A percentile compares a stretch with the other conserved stretches of the same genome.
Conservation (phyloP, 2,797 vertebrate species). For the Cygnus olor region DNA sequence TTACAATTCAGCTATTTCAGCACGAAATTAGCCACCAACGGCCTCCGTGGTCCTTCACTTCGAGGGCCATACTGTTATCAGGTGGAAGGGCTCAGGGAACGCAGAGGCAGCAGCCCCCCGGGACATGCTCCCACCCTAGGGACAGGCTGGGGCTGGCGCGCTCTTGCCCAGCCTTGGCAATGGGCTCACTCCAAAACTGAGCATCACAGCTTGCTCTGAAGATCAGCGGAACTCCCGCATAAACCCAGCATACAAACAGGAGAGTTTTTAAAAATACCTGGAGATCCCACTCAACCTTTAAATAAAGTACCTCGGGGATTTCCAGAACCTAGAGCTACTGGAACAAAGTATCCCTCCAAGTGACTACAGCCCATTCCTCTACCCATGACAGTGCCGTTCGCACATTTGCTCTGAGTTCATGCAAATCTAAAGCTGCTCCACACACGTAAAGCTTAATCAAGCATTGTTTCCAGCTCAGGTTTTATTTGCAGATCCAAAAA, state of each 20-base stretch:
- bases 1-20: background rate
- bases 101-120: accelerated
- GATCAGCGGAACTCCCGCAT: accelerated
- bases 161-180: background rate
- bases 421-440: background rate
- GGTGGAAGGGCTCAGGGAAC: background rate
- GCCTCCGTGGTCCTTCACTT: background rate
- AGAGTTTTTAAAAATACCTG: accelerated
- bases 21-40: accelerated
- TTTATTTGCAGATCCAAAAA: background rate
- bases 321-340: background rate
- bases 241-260: accelerated
- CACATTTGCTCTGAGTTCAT: accelerated
- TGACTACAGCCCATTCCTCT: background rate
- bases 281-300: background rate
- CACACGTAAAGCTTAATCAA: accelerated
- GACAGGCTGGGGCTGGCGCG: background rate
- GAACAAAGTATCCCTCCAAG: accelerated
- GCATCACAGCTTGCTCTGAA: accelerated
- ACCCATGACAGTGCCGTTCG: no score
- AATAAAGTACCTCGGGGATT: accelerated
- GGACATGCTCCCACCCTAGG: background rate
- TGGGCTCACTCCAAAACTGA: accelerated
- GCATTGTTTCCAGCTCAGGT: background rate
- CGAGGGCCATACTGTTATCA: background rate